Evolutionary conservation across 2,888 invertebrate species (phyloP), one percentile per base, ranked within the genome.

Genomic region (Mongoloraphidia duomilia): DNA sequence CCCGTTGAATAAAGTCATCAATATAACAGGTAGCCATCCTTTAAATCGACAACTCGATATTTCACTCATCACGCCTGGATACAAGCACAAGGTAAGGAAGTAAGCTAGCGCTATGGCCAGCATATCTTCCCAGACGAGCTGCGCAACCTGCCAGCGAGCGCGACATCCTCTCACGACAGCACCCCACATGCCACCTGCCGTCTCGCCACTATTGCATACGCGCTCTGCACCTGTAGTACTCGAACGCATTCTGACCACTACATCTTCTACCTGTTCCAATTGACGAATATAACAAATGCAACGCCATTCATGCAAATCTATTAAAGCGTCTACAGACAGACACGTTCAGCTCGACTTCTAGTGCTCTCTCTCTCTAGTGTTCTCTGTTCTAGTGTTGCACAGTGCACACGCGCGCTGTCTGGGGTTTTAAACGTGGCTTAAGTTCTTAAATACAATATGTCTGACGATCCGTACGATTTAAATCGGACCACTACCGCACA

Each of bases 11-110:
- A 84, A 76, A 1, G 90, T 82, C 88, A 93, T 92, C 50, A 93
- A 74, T 40, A 92, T 71, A 34, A 93, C 88, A 0, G 93, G 92
- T 86, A 92, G 89, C 92, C 93, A 93, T 2, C 82, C 79, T 12
- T 82, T 81, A 39, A 90, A 77, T 26, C 76, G 76, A 61, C 91
- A 92, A 50, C 89, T 90, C 11, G 81, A 76, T 34, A 93, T 84
- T 65, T 93, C 92, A 0, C 91, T 88, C 49, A 89, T 82, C 45
- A 93, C 88, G 46, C 93, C 93, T 0, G 93, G 93, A 63, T 93
- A 93, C 13, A 93, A 71, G 52, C 87, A 87, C 4, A 93, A 74
- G 0, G 93, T 93, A 1, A 91, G 88, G 63, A 90, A 88, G 64
- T 93, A 93, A 2, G 90, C 90, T 52, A 89, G 68, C 0, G 84